Percentiles rank a stretch among this genome's conserved stretches.
These are phyloP conservation scores for Scolanthus callimorphus DNA, from an alignment of 92 coral and sea anemone species.

Conservation along the genomic window DNA sequence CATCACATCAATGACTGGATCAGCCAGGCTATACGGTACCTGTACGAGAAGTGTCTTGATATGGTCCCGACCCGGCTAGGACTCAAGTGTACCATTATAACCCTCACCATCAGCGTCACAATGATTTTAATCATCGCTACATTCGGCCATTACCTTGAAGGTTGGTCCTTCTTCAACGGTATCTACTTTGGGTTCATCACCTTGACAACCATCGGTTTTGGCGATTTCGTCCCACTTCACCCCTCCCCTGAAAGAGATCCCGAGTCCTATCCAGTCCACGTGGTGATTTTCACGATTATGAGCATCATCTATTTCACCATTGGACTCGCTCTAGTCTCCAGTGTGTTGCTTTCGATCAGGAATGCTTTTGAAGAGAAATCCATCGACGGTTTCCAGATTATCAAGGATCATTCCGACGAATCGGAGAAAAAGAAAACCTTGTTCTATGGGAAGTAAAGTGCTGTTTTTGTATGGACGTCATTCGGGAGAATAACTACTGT, in stretches of 20 bases:
- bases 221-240: slow-evolving; percentile 98
- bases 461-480: too few relatives aligned
- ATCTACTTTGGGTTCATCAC: slow-evolving; percentile 96
- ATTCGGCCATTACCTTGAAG: slow-evolving; percentile 79
- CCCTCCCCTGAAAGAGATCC: slow-evolving; percentile 89
- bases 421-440: slow-evolving; percentile 13
- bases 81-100: slow-evolving; percentile 59
- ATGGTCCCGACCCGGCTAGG: slow-evolving; percentile 59
- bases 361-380: slow-evolving; percentile 95
- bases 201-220: slow-evolving; percentile 96
- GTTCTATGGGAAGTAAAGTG: background rate
- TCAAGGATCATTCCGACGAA: slow-evolving; percentile 69
- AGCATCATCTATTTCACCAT: slow-evolving; percentile 91
- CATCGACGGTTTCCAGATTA: slow-evolving; percentile 77
- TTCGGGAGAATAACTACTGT: background rate
- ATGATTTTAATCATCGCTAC: slow-evolving; percentile 89
- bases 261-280: slow-evolving; percentile 77
- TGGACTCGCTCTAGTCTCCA: slow-evolving; percentile 93
- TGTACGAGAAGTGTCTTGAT: slow-evolving; percentile 47
- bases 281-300: slow-evolving; percentile 79
- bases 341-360: slow-evolving; percentile 84
- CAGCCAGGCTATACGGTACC: slow-evolving; percentile 33
- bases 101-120: slow-evolving; percentile 45
- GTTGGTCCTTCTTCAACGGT: slow-evolving; percentile 92
- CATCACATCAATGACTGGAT: slow-evolving; percentile 74